These are phyloP conservation scores for Alethe diademata DNA, from an alignment of 2,113 vertebrate species.

Conservation along the genomic window DNA sequence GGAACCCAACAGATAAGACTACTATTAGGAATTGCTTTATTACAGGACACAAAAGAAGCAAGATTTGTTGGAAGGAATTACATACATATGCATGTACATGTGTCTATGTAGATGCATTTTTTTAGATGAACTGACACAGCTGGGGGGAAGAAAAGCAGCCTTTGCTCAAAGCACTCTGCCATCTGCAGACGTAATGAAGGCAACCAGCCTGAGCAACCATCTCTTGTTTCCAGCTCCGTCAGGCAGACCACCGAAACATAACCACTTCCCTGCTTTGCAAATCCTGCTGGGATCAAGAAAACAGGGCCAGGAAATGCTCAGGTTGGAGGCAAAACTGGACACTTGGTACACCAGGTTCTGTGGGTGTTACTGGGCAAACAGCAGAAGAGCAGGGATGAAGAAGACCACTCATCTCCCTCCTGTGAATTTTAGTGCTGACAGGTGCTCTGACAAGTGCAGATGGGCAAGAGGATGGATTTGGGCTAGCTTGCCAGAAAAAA, in stretches of 20 bases:
- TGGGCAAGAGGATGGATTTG: not conserved
- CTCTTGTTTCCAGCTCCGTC: not conserved
- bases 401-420: not conserved
- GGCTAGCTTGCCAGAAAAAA: not conserved
- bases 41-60: not conserved
- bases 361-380: not conserved
- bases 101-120: not conserved
- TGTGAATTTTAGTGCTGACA: not conserved
- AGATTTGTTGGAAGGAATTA: not conserved
- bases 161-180: not conserved
- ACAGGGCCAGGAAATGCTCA: not conserved
- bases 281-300: not conserved
- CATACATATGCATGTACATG: not conserved
- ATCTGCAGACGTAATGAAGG: not conserved
- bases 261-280: not conserved
- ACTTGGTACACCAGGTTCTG: not conserved
- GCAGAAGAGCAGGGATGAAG: not conserved
- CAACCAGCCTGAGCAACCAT: not conserved
- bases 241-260: not conserved
- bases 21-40: not conserved
- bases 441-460: not conserved
- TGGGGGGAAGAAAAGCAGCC: not conserved
- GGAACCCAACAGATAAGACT: accelerated
- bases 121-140: not conserved
- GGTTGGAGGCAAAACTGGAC: not conserved